Evolutionary conservation across 1,140 invertebrate genomes (phyloP).

Genomic region (Lanistes nyassanus): DNA sequence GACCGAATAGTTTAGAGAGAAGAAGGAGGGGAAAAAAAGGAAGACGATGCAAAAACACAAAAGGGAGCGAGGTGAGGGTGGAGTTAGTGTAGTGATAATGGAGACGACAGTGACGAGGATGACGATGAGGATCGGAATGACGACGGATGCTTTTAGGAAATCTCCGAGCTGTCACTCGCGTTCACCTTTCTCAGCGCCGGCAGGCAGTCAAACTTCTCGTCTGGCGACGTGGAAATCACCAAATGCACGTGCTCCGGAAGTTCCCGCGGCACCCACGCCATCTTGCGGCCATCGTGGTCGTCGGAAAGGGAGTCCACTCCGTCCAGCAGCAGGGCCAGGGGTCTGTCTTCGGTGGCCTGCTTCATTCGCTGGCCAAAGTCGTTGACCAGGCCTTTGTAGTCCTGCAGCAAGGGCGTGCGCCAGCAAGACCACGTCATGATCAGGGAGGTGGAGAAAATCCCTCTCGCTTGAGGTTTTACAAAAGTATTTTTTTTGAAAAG

Average conservation of each 20-base stretch:
- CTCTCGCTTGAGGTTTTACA: neutral
- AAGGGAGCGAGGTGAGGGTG: neutral
- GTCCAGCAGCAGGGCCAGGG: conserved; percentile 60
- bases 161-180: neutral
- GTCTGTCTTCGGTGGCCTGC: conserved; percentile 40
- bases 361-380: conserved; percentile 44
- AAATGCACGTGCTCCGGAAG: conserved; percentile 69
- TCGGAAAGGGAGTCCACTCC: conserved; percentile 60
- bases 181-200: conserved; percentile 31
- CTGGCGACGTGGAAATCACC: conserved; percentile 74
- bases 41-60: neutral
- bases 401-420: conserved; percentile 49
- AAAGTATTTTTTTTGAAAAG: neutral
- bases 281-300: conserved; percentile 55
- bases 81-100: neutral
- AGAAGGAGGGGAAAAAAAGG: neutral
- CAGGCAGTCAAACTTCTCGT: conserved; percentile 57
- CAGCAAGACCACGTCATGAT: neutral
- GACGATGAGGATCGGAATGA: neutral
- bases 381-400: conserved; percentile 58
- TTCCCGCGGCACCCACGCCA: conserved; percentile 61
- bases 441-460: neutral
- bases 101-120: neutral
- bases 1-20: too few species aligned
- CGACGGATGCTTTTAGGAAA: neutral